These are phyloP conservation scores for Lophotriccus pileatus DNA, from an alignment of 2,797 vertebrate genomes.

Conservation along the genomic window DNA sequence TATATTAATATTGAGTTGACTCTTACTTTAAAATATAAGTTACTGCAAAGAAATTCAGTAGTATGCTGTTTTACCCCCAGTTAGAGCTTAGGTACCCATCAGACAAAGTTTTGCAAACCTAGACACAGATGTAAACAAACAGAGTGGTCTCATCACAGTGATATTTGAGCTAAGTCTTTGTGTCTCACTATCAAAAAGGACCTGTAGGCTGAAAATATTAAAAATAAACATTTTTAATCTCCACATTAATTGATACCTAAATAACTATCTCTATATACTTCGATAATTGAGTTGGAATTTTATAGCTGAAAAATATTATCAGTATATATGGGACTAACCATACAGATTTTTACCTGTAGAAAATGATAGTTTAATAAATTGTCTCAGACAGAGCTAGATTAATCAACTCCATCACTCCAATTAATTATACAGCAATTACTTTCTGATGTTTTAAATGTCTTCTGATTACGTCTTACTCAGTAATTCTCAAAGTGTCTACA, in stretches of 20 bases:
- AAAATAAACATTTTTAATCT: background rate
- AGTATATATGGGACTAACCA: background rate
- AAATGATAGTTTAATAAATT: constrained; percentile 37
- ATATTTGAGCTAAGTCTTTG: background rate
- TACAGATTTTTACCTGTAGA: constrained; percentile 32
- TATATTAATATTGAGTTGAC: background rate
- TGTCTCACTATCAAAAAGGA: background rate
- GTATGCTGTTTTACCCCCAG: background rate
- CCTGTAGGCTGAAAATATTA: background rate
- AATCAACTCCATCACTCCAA: constrained; percentile 55
- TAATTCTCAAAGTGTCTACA: constrained; percentile 57
- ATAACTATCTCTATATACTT: background rate
- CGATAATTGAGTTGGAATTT: background rate
- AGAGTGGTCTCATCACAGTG: background rate
- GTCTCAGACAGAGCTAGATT: constrained; percentile 32
- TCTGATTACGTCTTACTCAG: constrained; percentile 62
- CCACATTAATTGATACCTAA: background rate
- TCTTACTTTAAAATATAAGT: background rate
- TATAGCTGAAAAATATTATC: background rate
- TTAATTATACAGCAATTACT: constrained; percentile 69
- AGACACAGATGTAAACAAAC: background rate
- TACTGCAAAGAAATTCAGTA: background rate
- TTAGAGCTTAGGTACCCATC: background rate
- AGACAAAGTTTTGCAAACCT: background rate
- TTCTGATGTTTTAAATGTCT: constrained; percentile 66